A percentile compares a stretch with the other conserved stretches of the same genome.
Evolutionary conservation across 1,140 invertebrate species (phyloP).

Genomic region (Colletes gigas): DNA sequence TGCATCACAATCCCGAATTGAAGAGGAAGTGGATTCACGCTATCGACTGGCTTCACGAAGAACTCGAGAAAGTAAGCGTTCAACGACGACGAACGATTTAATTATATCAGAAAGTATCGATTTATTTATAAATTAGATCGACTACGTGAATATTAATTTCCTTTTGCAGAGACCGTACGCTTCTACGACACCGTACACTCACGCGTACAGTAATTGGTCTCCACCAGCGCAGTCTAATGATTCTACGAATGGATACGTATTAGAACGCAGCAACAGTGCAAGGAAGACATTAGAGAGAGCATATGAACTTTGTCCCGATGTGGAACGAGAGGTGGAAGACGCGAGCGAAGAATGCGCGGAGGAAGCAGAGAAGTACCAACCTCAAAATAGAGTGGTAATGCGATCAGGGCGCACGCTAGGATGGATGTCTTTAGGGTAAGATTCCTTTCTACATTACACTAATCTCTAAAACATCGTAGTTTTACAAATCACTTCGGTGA

Average conservation of each 20-base stretch:
- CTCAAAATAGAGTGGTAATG: constrained; percentile 21
- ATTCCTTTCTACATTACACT: not conserved
- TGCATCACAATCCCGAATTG: constrained; percentile 89
- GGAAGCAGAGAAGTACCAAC: constrained; percentile 58
- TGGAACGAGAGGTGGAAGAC: constrained; percentile 82
- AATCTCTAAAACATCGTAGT: too few species aligned
- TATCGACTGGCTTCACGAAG: constrained; percentile 97
- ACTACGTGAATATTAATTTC: constrained; percentile 4
- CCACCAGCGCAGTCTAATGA: constrained; percentile 97
- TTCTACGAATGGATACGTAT: constrained; percentile 95
- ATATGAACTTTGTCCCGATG: constrained; percentile 90
- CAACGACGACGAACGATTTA: not conserved
- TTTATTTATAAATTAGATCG: not conserved
- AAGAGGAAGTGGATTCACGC: constrained; percentile 93
- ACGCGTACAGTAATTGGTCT: constrained; percentile 96
- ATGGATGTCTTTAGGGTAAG: constrained; percentile 60
- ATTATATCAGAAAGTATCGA: too few species aligned
- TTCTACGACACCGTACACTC: constrained; percentile 84
- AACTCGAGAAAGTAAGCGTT: constrained; percentile 88
- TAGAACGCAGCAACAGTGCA: constrained; percentile 96
- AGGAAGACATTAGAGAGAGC: constrained; percentile 93
- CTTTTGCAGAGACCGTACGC: constrained; percentile 81
- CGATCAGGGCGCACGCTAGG: constrained; percentile 38
- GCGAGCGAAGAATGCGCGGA: constrained; percentile 69
- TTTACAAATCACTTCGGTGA: too few species aligned